Conservation (phyloP, 2,113 vertebrate genomes). For the Neogale vison region DNA sequence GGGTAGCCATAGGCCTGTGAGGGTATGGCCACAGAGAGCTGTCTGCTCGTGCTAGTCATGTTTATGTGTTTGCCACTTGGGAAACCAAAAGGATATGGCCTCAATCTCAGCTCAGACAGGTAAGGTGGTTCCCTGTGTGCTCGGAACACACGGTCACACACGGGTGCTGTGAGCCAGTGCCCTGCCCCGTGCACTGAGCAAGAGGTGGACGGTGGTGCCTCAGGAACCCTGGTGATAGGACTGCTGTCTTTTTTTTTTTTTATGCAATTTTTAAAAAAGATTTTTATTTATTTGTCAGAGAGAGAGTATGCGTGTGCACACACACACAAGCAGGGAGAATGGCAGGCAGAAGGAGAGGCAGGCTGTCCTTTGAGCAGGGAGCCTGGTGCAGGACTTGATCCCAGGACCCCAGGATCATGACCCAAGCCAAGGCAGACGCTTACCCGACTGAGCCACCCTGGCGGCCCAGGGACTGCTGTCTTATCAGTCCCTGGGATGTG, state of each 20-base stretch:
- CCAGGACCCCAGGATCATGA: not conserved
- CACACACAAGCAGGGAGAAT: not conserved
- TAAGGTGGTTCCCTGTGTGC: not conserved
- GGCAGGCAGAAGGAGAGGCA: not conserved
- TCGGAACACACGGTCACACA: not conserved
- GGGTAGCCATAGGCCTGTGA: not conserved
- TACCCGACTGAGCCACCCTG: not conserved
- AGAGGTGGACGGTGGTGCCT: not conserved
- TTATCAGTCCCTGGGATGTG: not conserved
- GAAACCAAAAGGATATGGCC: not conserved
- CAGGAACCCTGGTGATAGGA: no score
- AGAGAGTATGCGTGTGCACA: accelerated
- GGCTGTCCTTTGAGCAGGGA: no score
- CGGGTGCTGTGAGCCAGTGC: not conserved
- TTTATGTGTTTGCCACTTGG: not conserved
- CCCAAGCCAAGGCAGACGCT: not conserved
- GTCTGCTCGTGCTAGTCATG: not conserved
- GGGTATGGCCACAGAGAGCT: not conserved
- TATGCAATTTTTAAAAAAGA: no score
- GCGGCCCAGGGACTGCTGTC: no score
- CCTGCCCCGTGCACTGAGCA: not conserved
- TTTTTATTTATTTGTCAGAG: not conserved
- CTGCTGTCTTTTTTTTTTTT: not conserved
- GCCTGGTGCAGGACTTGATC: no score
- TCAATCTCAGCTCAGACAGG: not conserved